These are phyloP conservation scores for Scaptodrosophila lebanonensis DNA, from an alignment of 1,140 invertebrate species.

Conservation along the genomic window DNA sequence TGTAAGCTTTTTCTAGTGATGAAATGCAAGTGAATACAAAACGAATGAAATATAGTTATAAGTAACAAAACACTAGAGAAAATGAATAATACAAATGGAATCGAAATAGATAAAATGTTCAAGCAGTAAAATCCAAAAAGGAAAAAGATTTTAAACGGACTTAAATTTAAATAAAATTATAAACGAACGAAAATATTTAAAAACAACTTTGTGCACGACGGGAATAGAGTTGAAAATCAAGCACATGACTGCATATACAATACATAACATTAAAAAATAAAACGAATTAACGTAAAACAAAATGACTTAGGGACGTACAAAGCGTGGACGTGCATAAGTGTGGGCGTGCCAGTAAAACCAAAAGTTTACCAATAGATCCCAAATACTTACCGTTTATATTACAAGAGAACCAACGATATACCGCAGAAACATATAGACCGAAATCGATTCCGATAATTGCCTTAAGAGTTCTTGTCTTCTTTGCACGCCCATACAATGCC, in stretches of 20 bases:
- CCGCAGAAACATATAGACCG: not conserved
- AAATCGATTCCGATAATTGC: not conserved
- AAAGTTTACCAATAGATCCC: too few species aligned
- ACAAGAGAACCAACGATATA: slow-evolving; percentile 2
- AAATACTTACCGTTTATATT: too few species aligned
- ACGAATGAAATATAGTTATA: slow-evolving; percentile 51
- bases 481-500: not conserved
- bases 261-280: slow-evolving; percentile 1
- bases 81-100: slow-evolving; percentile 21
- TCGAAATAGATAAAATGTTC: slow-evolving; percentile 16
- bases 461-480: not conserved
- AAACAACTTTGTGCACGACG: not conserved
- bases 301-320: slow-evolving; percentile 54
- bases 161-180: slow-evolving; percentile 35
- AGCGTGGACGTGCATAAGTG: not conserved
- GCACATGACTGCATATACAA: slow-evolving; percentile 2
- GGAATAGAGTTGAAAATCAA: too few species aligned
- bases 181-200: slow-evolving; percentile 36
- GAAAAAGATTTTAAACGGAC: slow-evolving; percentile 75
- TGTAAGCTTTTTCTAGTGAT: slow-evolving; percentile 38
- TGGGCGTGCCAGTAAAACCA: slow-evolving; percentile 12
- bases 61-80: slow-evolving; percentile 34
- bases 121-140: slow-evolving; percentile 21
- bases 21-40: slow-evolving; percentile 22
- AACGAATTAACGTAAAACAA: slow-evolving; percentile 31